A percentile compares a stretch with the other conserved stretches of the same genome.
Evolutionary conservation across 2,888 invertebrate species (phyloP).

Genomic region (Eulithis prunata): DNA sequence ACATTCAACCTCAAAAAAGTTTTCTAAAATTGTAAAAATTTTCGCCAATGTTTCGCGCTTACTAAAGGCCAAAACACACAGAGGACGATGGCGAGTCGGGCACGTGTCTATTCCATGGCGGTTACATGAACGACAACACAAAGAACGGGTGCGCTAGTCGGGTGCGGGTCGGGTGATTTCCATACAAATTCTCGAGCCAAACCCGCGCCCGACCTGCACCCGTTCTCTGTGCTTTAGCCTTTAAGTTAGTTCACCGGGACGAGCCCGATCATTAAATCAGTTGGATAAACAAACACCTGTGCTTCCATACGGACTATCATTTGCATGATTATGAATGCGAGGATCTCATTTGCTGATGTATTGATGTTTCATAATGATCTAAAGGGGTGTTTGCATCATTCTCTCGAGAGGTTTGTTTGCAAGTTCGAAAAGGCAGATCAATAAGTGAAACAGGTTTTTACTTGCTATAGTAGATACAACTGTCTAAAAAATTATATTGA

Average conservation of each 20-base stretch:
- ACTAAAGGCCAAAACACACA: too few relatives aligned
- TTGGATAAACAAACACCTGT: constrained; percentile 74
- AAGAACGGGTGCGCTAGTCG: too few relatives aligned
- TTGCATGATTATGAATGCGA: constrained; percentile 48
- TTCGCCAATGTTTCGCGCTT: too few relatives aligned
- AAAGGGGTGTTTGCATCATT: constrained; percentile 16
- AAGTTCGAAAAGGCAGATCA: constrained; percentile 2
- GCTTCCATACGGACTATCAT: constrained; percentile 51
- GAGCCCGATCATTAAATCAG: constrained; percentile 80
- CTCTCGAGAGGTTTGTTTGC: constrained; percentile 14
- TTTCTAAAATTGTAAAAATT: too few relatives aligned
- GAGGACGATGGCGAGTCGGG: too few relatives aligned
- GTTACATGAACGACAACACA: too few relatives aligned
- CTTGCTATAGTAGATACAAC: neutral
- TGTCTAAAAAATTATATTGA: too few relatives aligned
- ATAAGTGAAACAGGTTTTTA: neutral
- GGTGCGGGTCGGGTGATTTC: too few relatives aligned
- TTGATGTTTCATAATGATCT: constrained; percentile 28
- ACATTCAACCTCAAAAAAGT: too few relatives aligned
- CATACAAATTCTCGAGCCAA: too few relatives aligned
- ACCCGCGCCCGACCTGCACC: too few relatives aligned
- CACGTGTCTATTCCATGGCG: too few relatives aligned
- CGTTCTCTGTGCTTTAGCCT: neutral
- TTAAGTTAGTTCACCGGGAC: constrained; percentile 62
- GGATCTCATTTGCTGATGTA: constrained; percentile 31